phyloP scores from a whole-genome alignment of 2,113 vertebrate species.

The Lasiurus borealis region DNA sequence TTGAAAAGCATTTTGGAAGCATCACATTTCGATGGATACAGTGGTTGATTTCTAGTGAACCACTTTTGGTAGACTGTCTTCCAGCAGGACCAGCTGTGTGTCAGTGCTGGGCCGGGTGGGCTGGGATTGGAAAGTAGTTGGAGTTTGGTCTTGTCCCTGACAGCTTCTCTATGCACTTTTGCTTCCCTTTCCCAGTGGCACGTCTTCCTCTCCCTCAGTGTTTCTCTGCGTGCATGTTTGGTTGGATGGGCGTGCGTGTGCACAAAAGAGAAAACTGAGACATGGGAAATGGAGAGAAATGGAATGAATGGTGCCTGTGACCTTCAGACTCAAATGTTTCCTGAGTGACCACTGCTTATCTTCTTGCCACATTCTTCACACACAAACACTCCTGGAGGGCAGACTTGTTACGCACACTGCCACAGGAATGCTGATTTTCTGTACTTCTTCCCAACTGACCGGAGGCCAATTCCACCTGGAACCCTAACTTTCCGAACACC shows the following conservation, averaged over 20 bases:
- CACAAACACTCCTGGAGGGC: not conserved
- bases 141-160: not conserved
- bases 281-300: too few species aligned
- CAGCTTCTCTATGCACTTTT: not conserved
- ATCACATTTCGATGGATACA: not conserved
- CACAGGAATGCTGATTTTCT: slow-evolving; percentile 45
- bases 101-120: not conserved
- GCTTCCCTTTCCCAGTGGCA: not conserved
- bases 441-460: not conserved
- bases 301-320: not conserved
- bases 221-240: too few species aligned
- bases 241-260: too few species aligned
- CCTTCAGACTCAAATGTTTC: slow-evolving; percentile 18
- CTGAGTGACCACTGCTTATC: slow-evolving; percentile 50
- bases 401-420: not conserved
- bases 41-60: not conserved
- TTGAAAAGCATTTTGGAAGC: not conserved
- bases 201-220: not conserved
- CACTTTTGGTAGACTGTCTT: not conserved
- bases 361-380: slow-evolving; percentile 63
- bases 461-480: not conserved
- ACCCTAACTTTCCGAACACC: slow-evolving; percentile 10
- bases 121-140: not conserved
- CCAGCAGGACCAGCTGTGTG: not conserved
- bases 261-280: not conserved